Percentiles rank a stretch among this genome's conserved stretches.
phyloP scores from a whole-genome alignment of 2,888 invertebrate genomes.

The Ectemnius continuus region DNA sequence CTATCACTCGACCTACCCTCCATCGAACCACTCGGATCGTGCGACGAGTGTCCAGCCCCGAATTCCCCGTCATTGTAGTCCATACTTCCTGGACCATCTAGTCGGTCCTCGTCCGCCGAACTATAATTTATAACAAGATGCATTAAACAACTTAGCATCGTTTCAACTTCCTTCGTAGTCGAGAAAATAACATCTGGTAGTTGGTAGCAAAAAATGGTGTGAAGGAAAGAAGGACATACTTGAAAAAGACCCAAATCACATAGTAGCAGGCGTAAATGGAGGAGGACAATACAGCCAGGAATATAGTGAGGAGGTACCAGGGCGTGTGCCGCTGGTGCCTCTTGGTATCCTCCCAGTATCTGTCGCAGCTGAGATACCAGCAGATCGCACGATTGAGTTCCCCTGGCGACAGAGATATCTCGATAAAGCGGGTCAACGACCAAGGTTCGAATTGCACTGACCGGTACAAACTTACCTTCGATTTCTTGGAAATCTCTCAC shows the following conservation, averaged over 20 bases:
- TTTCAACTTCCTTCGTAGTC: too few relatives aligned
- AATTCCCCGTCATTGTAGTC: constrained; percentile 63
- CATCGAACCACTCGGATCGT: constrained; percentile 62
- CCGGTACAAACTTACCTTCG: constrained; percentile 82
- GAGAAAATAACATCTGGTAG: too few relatives aligned
- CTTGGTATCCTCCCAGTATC: constrained; percentile 92
- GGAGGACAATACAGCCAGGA: constrained; percentile 88
- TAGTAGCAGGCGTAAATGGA: constrained; percentile 94
- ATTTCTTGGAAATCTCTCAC: constrained; percentile 91
- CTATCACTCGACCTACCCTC: constrained; percentile 64
- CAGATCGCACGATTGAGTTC: constrained; percentile 93
- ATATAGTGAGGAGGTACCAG: constrained; percentile 88
- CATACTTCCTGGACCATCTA: constrained; percentile 79
- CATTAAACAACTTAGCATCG: neutral
- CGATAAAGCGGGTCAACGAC: constrained; percentile 6
- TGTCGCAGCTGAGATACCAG: constrained; percentile 94
- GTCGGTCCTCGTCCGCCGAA: constrained; percentile 85
- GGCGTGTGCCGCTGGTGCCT: constrained; percentile 88
- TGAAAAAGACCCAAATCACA: constrained; percentile 94
- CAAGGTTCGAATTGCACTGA: constrained; percentile 2
- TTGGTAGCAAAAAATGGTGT: too few relatives aligned
- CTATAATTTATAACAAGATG: constrained; percentile 75
- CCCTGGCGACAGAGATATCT: constrained; percentile 80
- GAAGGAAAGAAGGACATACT: constrained; percentile 79
- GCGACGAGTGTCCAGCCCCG: constrained; percentile 56